Evolutionary conservation across 1,140 invertebrate species (phyloP).

Genomic region (Apolygus lucorum): DNA sequence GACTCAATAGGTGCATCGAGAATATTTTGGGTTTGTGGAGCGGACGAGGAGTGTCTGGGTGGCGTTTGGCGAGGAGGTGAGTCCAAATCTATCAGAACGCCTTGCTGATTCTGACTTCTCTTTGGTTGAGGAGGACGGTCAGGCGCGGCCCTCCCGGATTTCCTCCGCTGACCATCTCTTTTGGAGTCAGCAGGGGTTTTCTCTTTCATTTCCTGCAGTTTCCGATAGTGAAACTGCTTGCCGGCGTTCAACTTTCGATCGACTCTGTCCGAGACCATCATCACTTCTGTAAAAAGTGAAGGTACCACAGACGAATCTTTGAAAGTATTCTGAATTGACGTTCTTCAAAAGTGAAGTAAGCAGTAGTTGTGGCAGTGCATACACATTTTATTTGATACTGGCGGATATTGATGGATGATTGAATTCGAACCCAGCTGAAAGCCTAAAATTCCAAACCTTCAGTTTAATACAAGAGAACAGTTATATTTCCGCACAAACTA

Average conservation of each 20-base stretch:
- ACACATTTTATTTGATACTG: no score
- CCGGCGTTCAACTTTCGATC: conserved; percentile 32
- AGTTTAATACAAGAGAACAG: no score
- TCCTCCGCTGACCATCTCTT: neutral
- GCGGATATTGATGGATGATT: no score
- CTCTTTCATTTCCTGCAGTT: conserved; percentile 43
- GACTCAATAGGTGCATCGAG: neutral
- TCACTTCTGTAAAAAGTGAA: conserved; percentile 6
- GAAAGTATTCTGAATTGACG: conserved; percentile 20
- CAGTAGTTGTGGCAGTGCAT: no score
- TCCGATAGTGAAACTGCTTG: conserved; percentile 68
- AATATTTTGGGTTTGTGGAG: neutral
- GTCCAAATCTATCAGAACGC: neutral
- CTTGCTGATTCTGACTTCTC: neutral
- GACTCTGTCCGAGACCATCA: conserved; percentile 4
- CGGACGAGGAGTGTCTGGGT: neutral
- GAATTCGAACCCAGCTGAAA: no score
- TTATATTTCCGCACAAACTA: no score
- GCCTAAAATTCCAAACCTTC: no score
- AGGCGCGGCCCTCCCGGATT: neutral
- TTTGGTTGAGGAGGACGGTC: neutral
- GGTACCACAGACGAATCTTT: neutral
- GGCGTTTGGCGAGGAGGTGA: neutral
- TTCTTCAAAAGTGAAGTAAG: no score
- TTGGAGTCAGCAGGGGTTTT: neutral